Conservation (phyloP, 2,888 invertebrate genomes). For the Hirudinaria manillensis region DNA sequence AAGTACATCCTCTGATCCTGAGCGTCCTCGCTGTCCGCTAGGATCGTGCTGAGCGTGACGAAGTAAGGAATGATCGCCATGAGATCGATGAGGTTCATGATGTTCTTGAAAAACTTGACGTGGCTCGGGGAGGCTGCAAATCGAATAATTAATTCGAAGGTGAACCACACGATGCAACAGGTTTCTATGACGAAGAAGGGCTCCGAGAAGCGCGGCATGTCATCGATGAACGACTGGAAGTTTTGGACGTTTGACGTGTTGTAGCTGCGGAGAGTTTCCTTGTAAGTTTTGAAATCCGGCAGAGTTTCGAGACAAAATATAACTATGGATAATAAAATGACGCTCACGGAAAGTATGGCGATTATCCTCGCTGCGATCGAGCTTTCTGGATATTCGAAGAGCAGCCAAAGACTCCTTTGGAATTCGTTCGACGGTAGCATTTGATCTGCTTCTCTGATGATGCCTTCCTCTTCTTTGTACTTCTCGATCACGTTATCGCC, state of each 20-base stretch:
- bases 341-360: constrained; percentile 97
- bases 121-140: constrained; percentile 98
- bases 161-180: constrained; percentile 98
- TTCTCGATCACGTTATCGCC: constrained; percentile 73
- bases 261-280: constrained; percentile 64
- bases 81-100: constrained; percentile 99
- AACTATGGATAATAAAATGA: constrained; percentile 95
- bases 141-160: constrained; percentile 86
- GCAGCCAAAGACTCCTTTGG: constrained; percentile 94
- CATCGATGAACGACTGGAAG: constrained; percentile 50
- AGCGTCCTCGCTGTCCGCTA: constrained; percentile 72
- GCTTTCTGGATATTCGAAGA: constrained; percentile 99
- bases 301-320: constrained; percentile 99
- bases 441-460: constrained; percentile 69
- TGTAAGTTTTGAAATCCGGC: constrained; percentile 58
- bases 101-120: constrained; percentile 97
- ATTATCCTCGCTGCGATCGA: constrained; percentile 96
- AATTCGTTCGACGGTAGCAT: constrained; percentile 93
- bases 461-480: constrained; percentile 72
- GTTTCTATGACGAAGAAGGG: constrained; percentile 99
- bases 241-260: background rate
- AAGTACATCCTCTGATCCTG: constrained; percentile 57
- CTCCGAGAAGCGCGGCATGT: constrained; percentile 96
- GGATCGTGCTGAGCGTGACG: constrained; percentile 95
- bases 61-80: constrained; percentile 99